A percentile compares a stretch with the other conserved stretches of the same genome.
phyloP scores from a whole-genome alignment of 1,140 invertebrate genomes.

The Odontomachus brunneus region DNA sequence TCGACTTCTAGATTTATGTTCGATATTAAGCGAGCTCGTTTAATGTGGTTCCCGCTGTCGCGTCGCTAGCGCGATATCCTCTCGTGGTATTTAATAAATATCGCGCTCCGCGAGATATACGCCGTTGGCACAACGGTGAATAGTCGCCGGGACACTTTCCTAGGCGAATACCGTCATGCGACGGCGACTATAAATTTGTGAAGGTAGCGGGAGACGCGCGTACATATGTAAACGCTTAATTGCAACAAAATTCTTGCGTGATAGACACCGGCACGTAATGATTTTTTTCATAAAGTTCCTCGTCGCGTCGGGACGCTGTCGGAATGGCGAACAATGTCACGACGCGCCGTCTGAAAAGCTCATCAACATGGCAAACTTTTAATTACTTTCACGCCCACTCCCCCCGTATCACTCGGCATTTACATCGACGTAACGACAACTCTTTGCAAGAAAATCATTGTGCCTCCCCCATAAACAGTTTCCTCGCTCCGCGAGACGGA shows the following conservation, averaged over 20 bases:
- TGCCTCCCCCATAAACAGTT: neutral
- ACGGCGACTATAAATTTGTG: conserved; percentile 31
- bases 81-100: conserved; percentile 8
- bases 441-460: conserved; percentile 22
- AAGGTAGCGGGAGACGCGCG: conserved; percentile 1
- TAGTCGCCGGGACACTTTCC: conserved; percentile 5
- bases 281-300: conserved; percentile 47
- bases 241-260: conserved; percentile 48
- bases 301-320: conserved; percentile 19
- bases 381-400: conserved; percentile 42
- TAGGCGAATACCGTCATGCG: neutral
- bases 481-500: neutral
- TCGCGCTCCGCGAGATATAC: neutral
- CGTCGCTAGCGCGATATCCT: neutral
- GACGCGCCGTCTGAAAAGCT: conserved; percentile 43
- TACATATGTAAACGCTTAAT: conserved; percentile 21
- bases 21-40: neutral
- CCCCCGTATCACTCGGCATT: conserved; percentile 13
- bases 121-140: neutral
- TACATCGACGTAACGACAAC: neutral
- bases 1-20: conserved; percentile 20
- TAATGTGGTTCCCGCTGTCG: neutral
- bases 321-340: conserved; percentile 48
- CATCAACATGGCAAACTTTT: conserved; percentile 47
- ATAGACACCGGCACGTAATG: conserved; percentile 19